Percentiles rank a stretch among this genome's conserved stretches.
phyloP scores from a whole-genome alignment of 2,888 invertebrate species.

The Micropterix aruncella region DNA sequence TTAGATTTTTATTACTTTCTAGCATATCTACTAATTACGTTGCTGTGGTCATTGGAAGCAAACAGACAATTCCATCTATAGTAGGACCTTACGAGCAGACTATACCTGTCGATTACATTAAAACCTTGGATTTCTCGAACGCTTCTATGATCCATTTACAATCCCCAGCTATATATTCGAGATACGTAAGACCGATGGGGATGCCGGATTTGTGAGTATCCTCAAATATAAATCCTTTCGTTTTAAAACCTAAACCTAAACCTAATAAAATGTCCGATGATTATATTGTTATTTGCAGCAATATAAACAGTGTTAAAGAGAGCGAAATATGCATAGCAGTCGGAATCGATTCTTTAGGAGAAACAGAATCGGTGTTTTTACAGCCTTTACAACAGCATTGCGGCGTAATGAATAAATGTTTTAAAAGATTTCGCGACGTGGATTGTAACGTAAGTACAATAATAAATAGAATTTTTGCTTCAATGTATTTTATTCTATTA shows the following conservation, averaged over 20 bases:
- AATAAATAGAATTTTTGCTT: too few relatives aligned
- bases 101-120: conserved; percentile 43
- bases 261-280: too few relatives aligned
- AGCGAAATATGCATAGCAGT: background rate
- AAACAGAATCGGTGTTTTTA: background rate
- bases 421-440: background rate
- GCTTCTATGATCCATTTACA: conserved; percentile 49
- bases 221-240: too few relatives aligned
- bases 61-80: conserved; percentile 39
- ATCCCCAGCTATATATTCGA: conserved; percentile 39
- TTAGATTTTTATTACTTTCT: too few relatives aligned
- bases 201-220: conserved; percentile 34
- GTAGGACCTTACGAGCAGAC: conserved; percentile 58
- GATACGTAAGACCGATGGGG: conserved; percentile 51
- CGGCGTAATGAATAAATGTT: background rate
- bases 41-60: conserved; percentile 52
- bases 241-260: too few relatives aligned
- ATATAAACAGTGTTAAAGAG: background rate
- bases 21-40: too few relatives aligned
- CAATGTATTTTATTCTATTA: too few relatives aligned
- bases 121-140: conserved; percentile 40
- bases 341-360: background rate
- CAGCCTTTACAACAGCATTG: background rate
- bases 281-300: background rate
- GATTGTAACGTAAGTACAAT: background rate